A percentile compares a stretch with the other conserved stretches of the same genome.
phyloP scores from a whole-genome alignment of 1,140 invertebrate genomes.

The Lordiphosa clarofinis region DNA sequence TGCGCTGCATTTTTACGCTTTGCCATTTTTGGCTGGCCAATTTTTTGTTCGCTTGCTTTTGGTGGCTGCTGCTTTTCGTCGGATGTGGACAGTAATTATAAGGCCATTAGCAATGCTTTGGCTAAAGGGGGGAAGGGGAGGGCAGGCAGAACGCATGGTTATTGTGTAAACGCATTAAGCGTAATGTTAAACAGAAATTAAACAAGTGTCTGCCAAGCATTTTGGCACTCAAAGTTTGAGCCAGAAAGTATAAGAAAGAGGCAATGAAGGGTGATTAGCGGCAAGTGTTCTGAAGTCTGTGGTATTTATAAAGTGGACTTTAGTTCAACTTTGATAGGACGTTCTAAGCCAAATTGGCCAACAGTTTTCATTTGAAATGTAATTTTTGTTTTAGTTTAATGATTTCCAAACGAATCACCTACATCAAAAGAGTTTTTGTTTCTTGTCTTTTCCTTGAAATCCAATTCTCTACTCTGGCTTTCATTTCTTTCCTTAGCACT shows the following conservation, averaged over 20 bases:
- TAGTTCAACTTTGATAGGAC: too few species aligned
- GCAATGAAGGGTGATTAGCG: background rate
- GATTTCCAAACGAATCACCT: too few species aligned
- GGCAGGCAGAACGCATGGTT: constrained; percentile 63
- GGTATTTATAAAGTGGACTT: too few species aligned
- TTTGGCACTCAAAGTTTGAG: constrained; percentile 21
- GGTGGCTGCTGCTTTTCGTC: constrained; percentile 33
- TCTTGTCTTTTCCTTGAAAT: too few species aligned
- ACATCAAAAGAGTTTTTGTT: too few species aligned
- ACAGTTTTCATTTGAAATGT: too few species aligned
- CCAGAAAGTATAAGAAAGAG: constrained; percentile 3
- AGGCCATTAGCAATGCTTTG: constrained; percentile 64
- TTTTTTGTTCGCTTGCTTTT: constrained; percentile 48
- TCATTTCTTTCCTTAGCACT: background rate
- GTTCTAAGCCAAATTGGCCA: too few species aligned
- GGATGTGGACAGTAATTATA: constrained; percentile 71
- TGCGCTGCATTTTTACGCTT: constrained; percentile 27
- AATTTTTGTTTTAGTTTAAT: too few species aligned
- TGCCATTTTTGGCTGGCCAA: constrained; percentile 30
- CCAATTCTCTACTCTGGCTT: too few species aligned
- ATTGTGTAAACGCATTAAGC: constrained; percentile 75
- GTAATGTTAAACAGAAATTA: constrained; percentile 63
- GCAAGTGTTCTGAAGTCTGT: too few species aligned
- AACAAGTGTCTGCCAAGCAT: constrained; percentile 49
- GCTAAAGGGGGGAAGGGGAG: background rate